Percentiles rank a stretch among this genome's conserved stretches.
phyloP scores from a whole-genome alignment of 2,113 vertebrate genomes.

The Vulpes vulpes region DNA sequence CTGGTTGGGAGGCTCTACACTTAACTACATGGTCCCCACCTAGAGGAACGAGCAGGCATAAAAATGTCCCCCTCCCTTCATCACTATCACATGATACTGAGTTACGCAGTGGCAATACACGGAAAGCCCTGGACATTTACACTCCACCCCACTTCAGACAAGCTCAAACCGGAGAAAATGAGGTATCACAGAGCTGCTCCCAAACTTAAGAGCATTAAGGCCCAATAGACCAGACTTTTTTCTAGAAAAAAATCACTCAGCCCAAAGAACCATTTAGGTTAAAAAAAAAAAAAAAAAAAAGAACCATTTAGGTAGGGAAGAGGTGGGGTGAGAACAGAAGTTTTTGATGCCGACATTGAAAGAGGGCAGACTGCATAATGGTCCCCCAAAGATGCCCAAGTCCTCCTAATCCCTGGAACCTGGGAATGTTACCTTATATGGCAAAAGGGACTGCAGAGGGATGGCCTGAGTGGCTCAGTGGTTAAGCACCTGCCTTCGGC shows the following conservation, averaged over 20 bases:
- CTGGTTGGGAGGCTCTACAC: neutral
- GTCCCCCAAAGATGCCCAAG: rapidly evolving
- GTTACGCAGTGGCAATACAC: neutral
- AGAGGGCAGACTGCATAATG: rapidly evolving
- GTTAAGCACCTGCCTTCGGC: too few relatives aligned
- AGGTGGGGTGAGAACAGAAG: neutral
- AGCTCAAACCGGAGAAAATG: neutral
- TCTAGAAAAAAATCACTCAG: neutral
- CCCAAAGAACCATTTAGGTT: neutral
- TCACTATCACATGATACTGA: rapidly evolving
- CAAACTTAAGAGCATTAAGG: neutral
- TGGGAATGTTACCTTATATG: too few relatives aligned
- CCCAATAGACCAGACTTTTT: neutral
- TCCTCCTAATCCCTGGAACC: neutral
- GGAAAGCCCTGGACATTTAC: rapidly evolving
- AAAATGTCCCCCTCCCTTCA: neutral
- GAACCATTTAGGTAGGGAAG: neutral
- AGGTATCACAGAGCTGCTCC: neutral
- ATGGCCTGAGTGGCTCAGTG: too few relatives aligned
- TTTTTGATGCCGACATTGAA: neutral
- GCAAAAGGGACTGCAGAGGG: neutral
- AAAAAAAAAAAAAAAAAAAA: neutral
- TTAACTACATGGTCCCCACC: neutral
- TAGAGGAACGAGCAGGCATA: neutral
- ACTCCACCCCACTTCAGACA: neutral